A percentile compares a stretch with the other conserved stretches of the same genome.
Conservation (phyloP, 64 coral and sea anemone genomes). For the Pocillopora verrucosa region DNA sequence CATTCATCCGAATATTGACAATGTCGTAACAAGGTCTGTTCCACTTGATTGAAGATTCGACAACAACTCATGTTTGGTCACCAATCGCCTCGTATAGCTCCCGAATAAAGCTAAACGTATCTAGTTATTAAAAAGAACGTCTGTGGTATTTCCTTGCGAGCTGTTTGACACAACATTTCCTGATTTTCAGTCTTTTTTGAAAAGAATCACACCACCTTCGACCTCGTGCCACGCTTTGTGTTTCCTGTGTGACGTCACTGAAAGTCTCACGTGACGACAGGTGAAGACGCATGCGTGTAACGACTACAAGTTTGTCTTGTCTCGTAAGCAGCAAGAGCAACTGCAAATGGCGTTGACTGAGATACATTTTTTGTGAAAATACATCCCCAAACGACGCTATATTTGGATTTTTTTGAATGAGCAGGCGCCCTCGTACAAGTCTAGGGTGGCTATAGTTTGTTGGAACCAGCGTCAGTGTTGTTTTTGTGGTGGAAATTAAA, state of each 20-base stretch:
- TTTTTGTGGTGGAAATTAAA: slow-evolving; percentile 39
- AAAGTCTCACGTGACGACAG: slow-evolving; percentile 60
- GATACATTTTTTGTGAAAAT: slow-evolving; percentile 36
- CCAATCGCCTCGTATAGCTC: background rate
- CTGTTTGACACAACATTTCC: slow-evolving; percentile 9
- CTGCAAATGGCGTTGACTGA: slow-evolving; percentile 39
- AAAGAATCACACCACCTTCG: slow-evolving; percentile 38
- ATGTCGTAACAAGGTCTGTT: slow-evolving; percentile 16
- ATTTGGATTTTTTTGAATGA: slow-evolving; percentile 14
- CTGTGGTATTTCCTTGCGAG: slow-evolving; percentile 4
- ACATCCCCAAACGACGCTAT: slow-evolving; percentile 3
- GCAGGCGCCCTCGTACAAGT: slow-evolving; percentile 16
- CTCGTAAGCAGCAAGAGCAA: slow-evolving; percentile 40
- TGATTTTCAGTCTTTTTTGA: slow-evolving; percentile 14
- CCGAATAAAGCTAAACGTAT: background rate
- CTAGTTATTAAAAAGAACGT: background rate
- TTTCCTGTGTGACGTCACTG: slow-evolving; percentile 69
- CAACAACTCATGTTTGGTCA: background rate
- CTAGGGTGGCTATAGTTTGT: background rate
- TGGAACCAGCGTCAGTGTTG: slow-evolving; percentile 9
- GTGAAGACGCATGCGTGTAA: slow-evolving; percentile 48
- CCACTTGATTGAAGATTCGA: slow-evolving; percentile 31
- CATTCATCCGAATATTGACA: slow-evolving; percentile 8
- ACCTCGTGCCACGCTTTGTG: slow-evolving; percentile 38
- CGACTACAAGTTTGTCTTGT: background rate